Evolutionary conservation across 2,113 vertebrate genomes (phyloP).

Genomic region (Pelecanus crispus): DNA sequence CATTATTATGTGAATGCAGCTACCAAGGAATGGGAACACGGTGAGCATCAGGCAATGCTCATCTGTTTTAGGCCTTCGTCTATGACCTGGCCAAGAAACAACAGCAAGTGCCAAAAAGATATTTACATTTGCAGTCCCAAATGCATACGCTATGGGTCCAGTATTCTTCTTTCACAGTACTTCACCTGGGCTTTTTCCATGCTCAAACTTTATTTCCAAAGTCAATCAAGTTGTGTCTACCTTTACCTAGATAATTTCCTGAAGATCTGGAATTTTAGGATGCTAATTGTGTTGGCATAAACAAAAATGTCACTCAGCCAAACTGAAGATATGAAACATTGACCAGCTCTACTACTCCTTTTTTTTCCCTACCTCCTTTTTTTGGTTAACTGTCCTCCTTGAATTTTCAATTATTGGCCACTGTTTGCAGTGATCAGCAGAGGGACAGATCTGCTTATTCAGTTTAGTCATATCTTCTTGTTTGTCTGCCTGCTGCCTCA

Average conservation of each 20-base stretch:
- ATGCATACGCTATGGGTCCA: not conserved
- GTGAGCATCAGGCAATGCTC: not conserved
- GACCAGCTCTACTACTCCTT: not conserved
- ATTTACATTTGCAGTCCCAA: not conserved
- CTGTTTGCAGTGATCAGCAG: not conserved
- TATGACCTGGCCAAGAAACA: not conserved
- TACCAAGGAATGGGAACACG: not conserved
- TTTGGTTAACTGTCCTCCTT: not conserved
- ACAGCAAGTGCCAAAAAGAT: not conserved
- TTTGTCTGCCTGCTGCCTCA: not conserved
- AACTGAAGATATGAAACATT: not conserved
- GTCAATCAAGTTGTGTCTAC: not conserved
- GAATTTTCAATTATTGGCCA: not conserved
- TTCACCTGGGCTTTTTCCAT: not conserved
- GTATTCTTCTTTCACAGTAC: not conserved
- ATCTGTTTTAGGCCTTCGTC: not conserved
- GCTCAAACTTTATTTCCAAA: not conserved
- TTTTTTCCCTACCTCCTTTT: not conserved
- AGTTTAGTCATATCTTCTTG: not conserved
- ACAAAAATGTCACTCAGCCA: not conserved
- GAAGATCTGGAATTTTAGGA: not conserved
- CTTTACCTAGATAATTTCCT: not conserved
- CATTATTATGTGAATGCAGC: accelerated
- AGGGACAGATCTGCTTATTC: not conserved
- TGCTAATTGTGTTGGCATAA: not conserved